Base-by-base conservation (phyloP, 2,113 vertebrate species). In the Carlito syrichta region DNA sequence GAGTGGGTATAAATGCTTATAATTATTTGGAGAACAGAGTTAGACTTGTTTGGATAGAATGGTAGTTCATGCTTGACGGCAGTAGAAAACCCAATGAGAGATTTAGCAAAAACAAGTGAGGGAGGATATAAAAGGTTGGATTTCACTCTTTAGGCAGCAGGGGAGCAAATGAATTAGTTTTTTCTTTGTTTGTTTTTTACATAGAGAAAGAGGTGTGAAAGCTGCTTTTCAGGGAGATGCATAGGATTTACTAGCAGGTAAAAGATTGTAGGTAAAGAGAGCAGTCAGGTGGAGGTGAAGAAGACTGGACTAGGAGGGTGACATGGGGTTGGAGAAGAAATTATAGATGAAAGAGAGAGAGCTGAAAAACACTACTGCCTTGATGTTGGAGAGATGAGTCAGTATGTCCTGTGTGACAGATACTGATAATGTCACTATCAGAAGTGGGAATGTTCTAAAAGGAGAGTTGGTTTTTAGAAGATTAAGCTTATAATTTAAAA, bases 81-180 rank as follows among this genome's bases (percentile, higher is more conserved):
- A 54, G 48, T 5, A 84, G 62, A 40, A 92, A 78, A 35, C 2
- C 8, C 50, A 78, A 52, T 16, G 40, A 48, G 85, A 77, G 50
- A 87, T 40, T 50, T 45, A 58, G 32, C 74, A 92, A 62, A 60
- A 86, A 79, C 8, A 83, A 84, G 68, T 69, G 14, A 50, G 30
- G 20, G 38, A 96, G 68, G 62, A 54, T 40, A 73, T 50, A 30
- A 54, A 68, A 81, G 7, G 52, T 38, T 94, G 22, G 43, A 62
- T 90, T 97, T 76, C 62, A 95, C 89, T 95, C 40, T 91, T 83
- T 74, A 86, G 11, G n/a, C 8, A 74, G 66, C 76, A 84, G 16
- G 4, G 13, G 20, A 58, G 63, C 14, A 68, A 96, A n/a, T 4
- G 16, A 73, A n/a, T n/a, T n/a, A n/a, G n/a, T n/a, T n/a, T n/a